Evolutionary conservation across 1,140 invertebrate species (phyloP).

Genomic region (Dendrolimus punctatus): DNA sequence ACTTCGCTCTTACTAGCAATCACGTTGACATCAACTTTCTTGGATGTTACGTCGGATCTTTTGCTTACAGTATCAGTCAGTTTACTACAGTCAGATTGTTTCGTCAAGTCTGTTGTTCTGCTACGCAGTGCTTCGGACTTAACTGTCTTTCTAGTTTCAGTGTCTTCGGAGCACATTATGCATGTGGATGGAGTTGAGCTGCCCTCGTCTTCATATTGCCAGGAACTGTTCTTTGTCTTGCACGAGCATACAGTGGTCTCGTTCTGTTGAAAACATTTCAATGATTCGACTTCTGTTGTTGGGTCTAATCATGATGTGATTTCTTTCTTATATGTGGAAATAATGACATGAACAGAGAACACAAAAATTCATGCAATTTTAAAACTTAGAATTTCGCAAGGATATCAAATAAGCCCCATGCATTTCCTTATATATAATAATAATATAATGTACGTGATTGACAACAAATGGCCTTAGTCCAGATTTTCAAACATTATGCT

Average conservation of each 20-base stretch:
- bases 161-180: conserved; percentile 37
- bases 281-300: conserved; percentile 5
- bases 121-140: conserved; percentile 28
- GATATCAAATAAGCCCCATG: too few relatives aligned
- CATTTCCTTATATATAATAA: too few relatives aligned
- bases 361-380: too few relatives aligned
- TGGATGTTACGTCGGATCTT: conserved; percentile 25
- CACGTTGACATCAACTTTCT: conserved; percentile 13
- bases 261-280: conserved; percentile 34
- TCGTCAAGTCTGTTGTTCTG: conserved; percentile 11
- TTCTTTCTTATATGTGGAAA: too few relatives aligned
- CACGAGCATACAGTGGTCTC: conserved; percentile 33
- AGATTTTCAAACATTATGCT: too few relatives aligned
- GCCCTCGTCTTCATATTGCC: conserved; percentile 31
- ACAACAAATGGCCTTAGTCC: too few relatives aligned
- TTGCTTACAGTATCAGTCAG: conserved; percentile 23
- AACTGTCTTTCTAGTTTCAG: conserved; percentile 15
- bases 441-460: too few relatives aligned
- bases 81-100: conserved; percentile 34
- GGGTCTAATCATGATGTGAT: background rate
- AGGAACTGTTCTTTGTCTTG: conserved; percentile 23
- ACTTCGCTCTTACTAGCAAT: conserved; percentile 25
- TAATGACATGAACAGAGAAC: too few relatives aligned
- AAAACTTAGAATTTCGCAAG: too few relatives aligned
- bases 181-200: conserved; percentile 51